Conservation (phyloP, 2,888 invertebrate species). For the Allacma fusca region DNA sequence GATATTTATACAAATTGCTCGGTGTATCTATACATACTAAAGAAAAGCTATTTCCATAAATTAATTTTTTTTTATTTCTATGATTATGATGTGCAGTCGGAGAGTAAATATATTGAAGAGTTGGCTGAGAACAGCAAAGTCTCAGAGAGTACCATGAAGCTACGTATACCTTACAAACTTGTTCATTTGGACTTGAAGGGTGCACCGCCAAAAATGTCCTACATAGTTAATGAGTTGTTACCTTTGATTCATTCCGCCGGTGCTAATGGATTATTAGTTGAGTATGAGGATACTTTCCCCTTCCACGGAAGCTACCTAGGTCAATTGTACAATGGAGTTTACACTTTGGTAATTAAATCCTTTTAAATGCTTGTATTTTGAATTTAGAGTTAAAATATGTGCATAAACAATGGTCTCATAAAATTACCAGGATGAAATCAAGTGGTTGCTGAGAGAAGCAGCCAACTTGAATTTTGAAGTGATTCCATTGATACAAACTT, state of each 20-base stretch:
- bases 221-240: slow-evolving; percentile 63
- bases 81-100: not conserved
- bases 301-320: slow-evolving; percentile 66
- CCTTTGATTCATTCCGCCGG: slow-evolving; percentile 63
- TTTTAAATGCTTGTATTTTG: no score
- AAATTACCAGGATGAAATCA: slow-evolving; percentile 59
- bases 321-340: slow-evolving; percentile 64
- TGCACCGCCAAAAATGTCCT: slow-evolving; percentile 66
- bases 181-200: slow-evolving; percentile 69
- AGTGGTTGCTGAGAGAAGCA: slow-evolving; percentile 63
- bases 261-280: slow-evolving; percentile 69
- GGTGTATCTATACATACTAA: no score
- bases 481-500: slow-evolving; percentile 64
- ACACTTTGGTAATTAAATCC: slow-evolving; percentile 60
- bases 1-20: not conserved
- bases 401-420: no score
- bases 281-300: slow-evolving; percentile 73
- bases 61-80: no score
- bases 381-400: no score
- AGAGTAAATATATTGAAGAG: not conserved
- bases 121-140: not conserved
- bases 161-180: slow-evolving; percentile 53
- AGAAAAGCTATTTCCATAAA: not conserved
- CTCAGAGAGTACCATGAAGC: slow-evolving; percentile 21
- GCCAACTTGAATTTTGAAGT: slow-evolving; percentile 64